phyloP scores from a whole-genome alignment of 2,888 invertebrate genomes.

The Amorpha juglandis region DNA sequence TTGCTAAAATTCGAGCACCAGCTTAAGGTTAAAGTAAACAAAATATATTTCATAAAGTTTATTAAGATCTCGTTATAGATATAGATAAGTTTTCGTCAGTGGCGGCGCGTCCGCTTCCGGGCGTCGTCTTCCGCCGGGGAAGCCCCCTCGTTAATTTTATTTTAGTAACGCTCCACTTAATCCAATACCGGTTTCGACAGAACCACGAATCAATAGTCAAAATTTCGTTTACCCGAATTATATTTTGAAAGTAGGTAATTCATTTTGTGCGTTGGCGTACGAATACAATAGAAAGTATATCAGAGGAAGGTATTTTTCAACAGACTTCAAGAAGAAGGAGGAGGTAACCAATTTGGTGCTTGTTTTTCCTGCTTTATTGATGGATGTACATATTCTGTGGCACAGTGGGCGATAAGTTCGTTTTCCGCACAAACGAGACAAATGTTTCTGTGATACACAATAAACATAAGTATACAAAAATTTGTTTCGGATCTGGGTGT shows the following conservation, averaged over 20 bases:
- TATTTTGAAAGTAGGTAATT: slow-evolving; percentile 20
- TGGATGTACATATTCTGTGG: too few species aligned
- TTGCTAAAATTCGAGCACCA: background rate
- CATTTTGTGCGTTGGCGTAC: background rate
- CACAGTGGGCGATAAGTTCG: too few species aligned
- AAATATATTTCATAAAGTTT: slow-evolving; percentile 64
- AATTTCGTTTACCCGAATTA: slow-evolving; percentile 25
- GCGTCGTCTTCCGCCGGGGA: slow-evolving; percentile 67
- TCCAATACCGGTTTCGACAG: slow-evolving; percentile 61
- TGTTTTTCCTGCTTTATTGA: too few species aligned
- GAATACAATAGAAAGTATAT: background rate
- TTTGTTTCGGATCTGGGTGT: too few species aligned
- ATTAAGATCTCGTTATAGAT: slow-evolving; percentile 67
- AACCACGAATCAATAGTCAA: slow-evolving; percentile 37
- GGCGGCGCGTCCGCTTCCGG: slow-evolving; percentile 69
- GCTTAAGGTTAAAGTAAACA: slow-evolving; percentile 33
- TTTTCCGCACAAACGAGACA: too few species aligned
- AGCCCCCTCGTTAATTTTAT: slow-evolving; percentile 78
- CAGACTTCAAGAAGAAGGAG: too few species aligned
- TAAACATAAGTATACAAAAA: too few species aligned
- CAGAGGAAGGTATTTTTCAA: background rate
- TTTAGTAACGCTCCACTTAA: slow-evolving; percentile 72
- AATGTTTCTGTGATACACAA: too few species aligned
- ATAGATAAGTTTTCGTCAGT: slow-evolving; percentile 68
- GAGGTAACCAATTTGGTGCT: too few species aligned